Evolutionary conservation across 2,888 invertebrate species (phyloP), one percentile per base, ranked within the genome.

Genomic region (Diachrysia chrysitis): DNA sequence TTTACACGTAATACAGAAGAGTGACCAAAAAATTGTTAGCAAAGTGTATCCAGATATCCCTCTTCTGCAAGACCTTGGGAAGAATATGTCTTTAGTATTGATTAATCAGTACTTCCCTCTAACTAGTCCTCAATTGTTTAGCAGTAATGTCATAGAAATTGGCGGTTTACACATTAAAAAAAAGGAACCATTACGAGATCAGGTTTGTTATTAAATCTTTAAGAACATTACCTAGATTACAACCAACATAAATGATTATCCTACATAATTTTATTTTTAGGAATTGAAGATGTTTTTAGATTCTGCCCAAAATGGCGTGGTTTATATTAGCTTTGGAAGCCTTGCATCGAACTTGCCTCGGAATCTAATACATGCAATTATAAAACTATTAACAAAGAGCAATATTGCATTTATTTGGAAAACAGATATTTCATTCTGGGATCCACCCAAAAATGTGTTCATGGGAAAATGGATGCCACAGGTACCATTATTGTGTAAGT

Each of bases 261-360:
- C 0, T 14, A 14, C n/a, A n/a, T n/a, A 4, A 7, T 42, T n/a
- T 42, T 42, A 16, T 42, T 42, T 42, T 42, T 78, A 85, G 85
- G 74, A 63, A 17, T 64, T 85, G 5, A 59, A 65, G 66, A 61
- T 53, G 29, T 96, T 96, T 85, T 92, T 97, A 62, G 96, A 96
- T 83, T 96, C 95, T 58, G 96, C 97, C 0, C 89, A 95, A 29
- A 91, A 96, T 51, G 97, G 97, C 0, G 97, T 97, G 4, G 93
- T 97, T 58, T 96, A 96, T 85, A 97, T 97, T 81, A 97, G 96
- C 85, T 95, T 97, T 90, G 97, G 97, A 1, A 97, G 97, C 0
- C 96, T 97, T 94, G 96, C 97, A 69, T 96, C 96, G 64, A 95
- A 96, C 12, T 93, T 97, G 81, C 96, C 97, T 0, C 83, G 89